Evolutionary conservation across 2,888 invertebrate species (phyloP), one percentile per base, ranked within the genome.

Genomic region (Gymnoscelis rufifasciata): DNA sequence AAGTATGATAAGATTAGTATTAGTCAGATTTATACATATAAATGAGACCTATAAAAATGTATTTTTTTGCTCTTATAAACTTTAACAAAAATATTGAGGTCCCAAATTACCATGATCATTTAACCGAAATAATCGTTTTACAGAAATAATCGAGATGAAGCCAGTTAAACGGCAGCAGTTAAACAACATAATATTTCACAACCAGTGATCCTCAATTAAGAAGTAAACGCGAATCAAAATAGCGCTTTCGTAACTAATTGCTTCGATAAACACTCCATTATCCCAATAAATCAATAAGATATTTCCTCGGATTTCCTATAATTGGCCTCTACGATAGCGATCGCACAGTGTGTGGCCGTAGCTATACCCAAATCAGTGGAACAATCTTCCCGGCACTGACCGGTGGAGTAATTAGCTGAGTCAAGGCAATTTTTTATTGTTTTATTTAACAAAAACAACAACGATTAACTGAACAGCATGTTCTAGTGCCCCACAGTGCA

Each of bases 271-370:
- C 59, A 58, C 53, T 50, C 56, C 65, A 68, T 68, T 62, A 66
- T 65, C 67, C 66, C 60, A 60, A 76, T 81, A 80, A 79, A 82
- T 80, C 70, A 59, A 65, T 56, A 60, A 24, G 44, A 64, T 67
- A 61, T 60, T 63, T 72, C 74, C 78, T 74, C 71, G 71, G 76
- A 80, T 76, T 75, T 57, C 36, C 80, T 74, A 72, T 83, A 82
- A 83, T 83, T 80, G 82, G 82, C 67, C 53, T 67, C 62, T 74
- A 64, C 53, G 71, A 76, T 74, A 66, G 68, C 67, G 72, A 78
- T 78, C 77, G 58, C 64, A 43, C 58, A 56, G 62, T 70, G 67
- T 71, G 71, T 68, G 66, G 69, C 57, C 68, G 36, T 48, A 47
- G 58, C 71, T 67, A 66, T 70, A 71, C 67, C 70, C 70, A 68